phyloP scores from a whole-genome alignment of 2,113 vertebrate genomes.

The Marmota flaviventris region DNA sequence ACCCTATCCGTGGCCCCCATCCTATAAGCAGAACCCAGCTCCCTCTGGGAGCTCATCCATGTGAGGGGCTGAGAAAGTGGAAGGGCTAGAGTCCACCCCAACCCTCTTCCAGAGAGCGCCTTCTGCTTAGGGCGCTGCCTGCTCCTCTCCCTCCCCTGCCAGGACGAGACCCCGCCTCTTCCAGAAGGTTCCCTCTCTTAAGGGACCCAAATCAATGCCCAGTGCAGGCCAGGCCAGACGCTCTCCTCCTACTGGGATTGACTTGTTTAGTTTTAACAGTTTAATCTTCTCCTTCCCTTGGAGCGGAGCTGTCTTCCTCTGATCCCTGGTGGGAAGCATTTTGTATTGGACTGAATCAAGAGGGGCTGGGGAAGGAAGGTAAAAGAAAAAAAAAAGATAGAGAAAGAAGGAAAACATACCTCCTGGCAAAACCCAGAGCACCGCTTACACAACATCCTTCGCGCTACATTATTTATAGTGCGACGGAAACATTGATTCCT shows the following conservation, averaged over 20 bases:
- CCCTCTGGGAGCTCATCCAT: neutral
- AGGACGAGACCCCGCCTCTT: neutral
- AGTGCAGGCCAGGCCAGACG: neutral
- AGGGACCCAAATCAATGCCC: neutral
- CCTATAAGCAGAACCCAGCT: neutral
- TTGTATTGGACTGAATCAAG: conserved; percentile 54
- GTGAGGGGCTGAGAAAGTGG: neutral
- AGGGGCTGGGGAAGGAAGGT: neutral
- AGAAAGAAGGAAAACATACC: conserved; percentile 87
- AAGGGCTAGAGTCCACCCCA: neutral
- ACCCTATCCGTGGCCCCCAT: no score
- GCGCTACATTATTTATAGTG: conserved; percentile 95
- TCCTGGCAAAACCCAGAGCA: conserved; percentile 92
- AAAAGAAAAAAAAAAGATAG: conserved; percentile 68
- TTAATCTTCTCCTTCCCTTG: conserved; percentile 74
- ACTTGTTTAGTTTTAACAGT: conserved; percentile 76
- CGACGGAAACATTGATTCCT: conserved; percentile 95
- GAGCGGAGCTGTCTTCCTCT: conserved; percentile 70
- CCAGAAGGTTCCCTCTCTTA: neutral
- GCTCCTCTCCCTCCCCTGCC: neutral
- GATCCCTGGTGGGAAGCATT: conserved; percentile 66
- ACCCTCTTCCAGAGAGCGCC: neutral
- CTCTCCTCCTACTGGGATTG: conserved; percentile 31
- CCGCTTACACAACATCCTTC: conserved; percentile 91
- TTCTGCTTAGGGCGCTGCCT: neutral